phyloP scores from a whole-genome alignment of 2,888 invertebrate genomes.

The Pollenia labialis region DNA sequence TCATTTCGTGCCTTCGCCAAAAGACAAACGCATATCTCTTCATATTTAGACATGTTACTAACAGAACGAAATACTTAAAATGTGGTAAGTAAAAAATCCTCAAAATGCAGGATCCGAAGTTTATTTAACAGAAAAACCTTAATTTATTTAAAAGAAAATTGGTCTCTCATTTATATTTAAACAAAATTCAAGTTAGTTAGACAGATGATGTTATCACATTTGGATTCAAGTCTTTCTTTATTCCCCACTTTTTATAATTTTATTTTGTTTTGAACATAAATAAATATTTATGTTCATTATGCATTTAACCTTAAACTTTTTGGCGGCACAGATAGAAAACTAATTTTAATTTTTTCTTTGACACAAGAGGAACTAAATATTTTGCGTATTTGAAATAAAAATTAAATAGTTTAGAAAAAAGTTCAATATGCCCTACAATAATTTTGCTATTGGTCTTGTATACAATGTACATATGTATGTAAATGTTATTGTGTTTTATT shows the following conservation, averaged over 20 bases:
- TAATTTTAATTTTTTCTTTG: slow-evolving; percentile 15
- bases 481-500: slow-evolving; percentile 33
- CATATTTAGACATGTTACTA: no score
- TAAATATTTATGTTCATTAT: slow-evolving; percentile 9
- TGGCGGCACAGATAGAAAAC: slow-evolving; percentile 22
- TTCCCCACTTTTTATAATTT: neutral
- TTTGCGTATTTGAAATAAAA: slow-evolving; percentile 33
- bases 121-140: no score
- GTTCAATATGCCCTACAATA: neutral
- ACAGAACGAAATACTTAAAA: no score
- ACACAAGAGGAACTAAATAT: slow-evolving; percentile 1
- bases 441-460: slow-evolving; percentile 22
- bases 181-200: no score
- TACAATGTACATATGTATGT: neutral
- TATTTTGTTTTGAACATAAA: neutral
- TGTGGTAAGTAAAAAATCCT: no score
- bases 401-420: slow-evolving; percentile 3
- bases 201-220: neutral
- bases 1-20: no score
- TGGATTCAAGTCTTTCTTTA: neutral
- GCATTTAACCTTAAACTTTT: slow-evolving; percentile 56
- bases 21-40: no score
- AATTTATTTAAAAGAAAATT: no score
- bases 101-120: no score
- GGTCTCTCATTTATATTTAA: no score